Conservation (phyloP, 2,113 vertebrate genomes). For the Excalfactoria chinensis region DNA sequence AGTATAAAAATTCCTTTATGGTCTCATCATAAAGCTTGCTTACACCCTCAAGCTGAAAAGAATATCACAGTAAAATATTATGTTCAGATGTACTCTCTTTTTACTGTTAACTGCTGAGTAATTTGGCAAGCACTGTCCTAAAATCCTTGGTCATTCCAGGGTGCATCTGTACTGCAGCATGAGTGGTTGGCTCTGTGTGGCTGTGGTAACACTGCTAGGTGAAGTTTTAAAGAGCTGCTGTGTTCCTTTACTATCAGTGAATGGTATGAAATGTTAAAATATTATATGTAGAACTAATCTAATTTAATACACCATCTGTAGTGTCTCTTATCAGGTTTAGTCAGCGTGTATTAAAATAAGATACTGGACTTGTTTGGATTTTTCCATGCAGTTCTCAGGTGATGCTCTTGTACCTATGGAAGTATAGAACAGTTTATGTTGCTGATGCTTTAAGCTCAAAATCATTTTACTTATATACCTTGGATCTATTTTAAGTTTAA, state of each 20-base stretch:
- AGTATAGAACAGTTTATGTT: neutral
- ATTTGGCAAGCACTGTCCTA: neutral
- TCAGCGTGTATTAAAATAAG: conserved; percentile 4
- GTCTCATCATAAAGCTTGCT: conserved; percentile 35
- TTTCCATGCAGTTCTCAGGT: neutral
- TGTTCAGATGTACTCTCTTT: neutral
- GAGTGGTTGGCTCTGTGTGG: neutral
- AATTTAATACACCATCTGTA: neutral
- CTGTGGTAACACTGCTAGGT: neutral
- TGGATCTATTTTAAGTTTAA: neutral
- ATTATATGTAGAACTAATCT: neutral
- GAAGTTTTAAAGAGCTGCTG: neutral
- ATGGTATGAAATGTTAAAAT: neutral
- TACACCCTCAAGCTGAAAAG: conserved; percentile 1
- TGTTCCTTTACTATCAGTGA: neutral
- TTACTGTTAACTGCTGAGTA: neutral
- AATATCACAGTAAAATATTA: neutral
- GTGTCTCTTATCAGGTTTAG: neutral
- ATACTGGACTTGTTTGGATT: neutral
- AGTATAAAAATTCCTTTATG: conserved; percentile 31
- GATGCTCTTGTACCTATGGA: neutral
- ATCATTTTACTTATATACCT: neutral
- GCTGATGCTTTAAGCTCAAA: neutral
- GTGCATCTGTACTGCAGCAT: neutral
- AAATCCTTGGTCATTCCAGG: neutral